A percentile compares a stretch with the other conserved stretches of the same genome.
These are phyloP conservation scores for Tragelaphus scriptus DNA, from an alignment of 2,113 vertebrate genomes.

Conservation along the genomic window DNA sequence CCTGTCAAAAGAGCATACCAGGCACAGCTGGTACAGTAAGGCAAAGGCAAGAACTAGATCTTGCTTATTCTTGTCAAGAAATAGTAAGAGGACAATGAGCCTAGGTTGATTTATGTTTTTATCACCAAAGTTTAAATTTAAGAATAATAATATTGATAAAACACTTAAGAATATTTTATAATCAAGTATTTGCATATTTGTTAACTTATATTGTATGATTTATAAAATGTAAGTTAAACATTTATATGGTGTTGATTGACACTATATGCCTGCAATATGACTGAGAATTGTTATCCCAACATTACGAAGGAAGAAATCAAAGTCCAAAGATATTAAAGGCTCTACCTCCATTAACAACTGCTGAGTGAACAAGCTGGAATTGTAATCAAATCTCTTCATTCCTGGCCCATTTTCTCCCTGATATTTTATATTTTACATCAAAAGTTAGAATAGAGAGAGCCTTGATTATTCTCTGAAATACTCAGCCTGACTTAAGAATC, in stretches of 20 bases:
- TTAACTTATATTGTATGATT: background rate
- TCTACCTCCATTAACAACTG: background rate
- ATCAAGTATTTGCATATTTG: background rate
- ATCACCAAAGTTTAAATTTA: background rate
- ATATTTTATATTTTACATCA: background rate
- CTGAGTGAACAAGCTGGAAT: background rate
- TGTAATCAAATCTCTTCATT: background rate
- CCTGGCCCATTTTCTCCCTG: background rate
- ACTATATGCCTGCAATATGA: background rate
- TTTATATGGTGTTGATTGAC: background rate
- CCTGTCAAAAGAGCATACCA: background rate
- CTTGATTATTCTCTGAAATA: background rate
- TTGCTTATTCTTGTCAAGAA: background rate
- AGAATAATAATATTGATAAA: background rate
- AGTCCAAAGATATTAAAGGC: background rate
- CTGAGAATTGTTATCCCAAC: background rate
- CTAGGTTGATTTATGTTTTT: background rate
- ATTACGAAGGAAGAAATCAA: background rate
- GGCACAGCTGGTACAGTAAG: background rate
- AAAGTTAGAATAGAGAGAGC: background rate
- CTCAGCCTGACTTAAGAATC: background rate
- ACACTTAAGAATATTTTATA: background rate
- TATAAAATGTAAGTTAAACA: background rate
- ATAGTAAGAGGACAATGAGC: background rate
- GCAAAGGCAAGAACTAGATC: background rate